A percentile compares a stretch with the other conserved stretches of the same genome.
Conservation (phyloP, 2,113 vertebrate species). For the Psittacus erithacus region DNA sequence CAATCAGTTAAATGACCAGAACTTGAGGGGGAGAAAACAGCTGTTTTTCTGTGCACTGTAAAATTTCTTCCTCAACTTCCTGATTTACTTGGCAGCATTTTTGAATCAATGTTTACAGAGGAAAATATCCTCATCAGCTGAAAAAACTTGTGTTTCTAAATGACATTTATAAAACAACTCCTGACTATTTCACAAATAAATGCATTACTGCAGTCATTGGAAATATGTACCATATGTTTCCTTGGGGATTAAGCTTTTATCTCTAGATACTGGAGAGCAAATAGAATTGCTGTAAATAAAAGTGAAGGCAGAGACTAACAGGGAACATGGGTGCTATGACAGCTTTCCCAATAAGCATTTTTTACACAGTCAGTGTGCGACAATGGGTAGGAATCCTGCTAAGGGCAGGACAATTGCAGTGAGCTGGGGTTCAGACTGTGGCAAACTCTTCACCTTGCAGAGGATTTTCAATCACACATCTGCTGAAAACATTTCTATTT, state of each 20-base stretch:
- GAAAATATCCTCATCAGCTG: conserved; percentile 50
- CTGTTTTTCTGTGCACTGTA: conserved; percentile 51
- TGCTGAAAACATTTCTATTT: conserved; percentile 33
- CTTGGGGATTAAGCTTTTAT: conserved; percentile 2
- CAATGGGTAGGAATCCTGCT: neutral
- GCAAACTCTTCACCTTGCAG: neutral
- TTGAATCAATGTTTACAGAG: conserved; percentile 66
- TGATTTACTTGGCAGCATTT: conserved; percentile 64
- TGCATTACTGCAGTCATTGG: neutral
- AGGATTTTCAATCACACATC: neutral
- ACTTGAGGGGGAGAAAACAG: conserved; percentile 14
- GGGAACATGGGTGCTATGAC: neutral
- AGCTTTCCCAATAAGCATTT: neutral
- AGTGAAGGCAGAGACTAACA: neutral
- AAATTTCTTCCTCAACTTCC: conserved; percentile 64
- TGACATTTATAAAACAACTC: conserved; percentile 54
- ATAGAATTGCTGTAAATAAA: neutral
- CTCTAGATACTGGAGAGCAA: conserved; percentile 14
- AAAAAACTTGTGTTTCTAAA: conserved; percentile 60
- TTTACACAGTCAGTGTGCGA: accelerated
- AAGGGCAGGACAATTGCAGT: neutral
- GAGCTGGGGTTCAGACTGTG: neutral
- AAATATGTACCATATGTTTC: neutral
- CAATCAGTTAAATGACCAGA: conserved; percentile 51
- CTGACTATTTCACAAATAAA: conserved; percentile 56